phyloP scores from a whole-genome alignment of 2,113 vertebrate genomes.

The Alethe castanea region DNA sequence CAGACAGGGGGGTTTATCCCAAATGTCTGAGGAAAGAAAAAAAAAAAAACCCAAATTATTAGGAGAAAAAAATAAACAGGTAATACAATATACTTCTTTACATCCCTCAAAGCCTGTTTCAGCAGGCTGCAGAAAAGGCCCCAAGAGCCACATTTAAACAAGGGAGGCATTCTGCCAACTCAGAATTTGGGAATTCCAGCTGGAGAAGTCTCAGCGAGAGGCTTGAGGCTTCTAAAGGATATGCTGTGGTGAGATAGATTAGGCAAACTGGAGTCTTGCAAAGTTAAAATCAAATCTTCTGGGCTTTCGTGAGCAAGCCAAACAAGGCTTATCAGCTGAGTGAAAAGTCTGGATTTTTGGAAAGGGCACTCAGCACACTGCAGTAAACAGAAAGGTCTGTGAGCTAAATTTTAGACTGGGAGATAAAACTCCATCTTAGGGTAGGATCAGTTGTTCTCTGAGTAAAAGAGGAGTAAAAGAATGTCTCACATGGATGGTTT shows the following conservation, averaged over 20 bases:
- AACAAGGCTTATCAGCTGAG: neutral
- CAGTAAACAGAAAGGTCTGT: neutral
- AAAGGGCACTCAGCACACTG: neutral
- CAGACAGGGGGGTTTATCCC: neutral
- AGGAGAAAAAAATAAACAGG: slow-evolving; percentile 50
- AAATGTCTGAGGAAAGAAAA: neutral
- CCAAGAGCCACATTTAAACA: slow-evolving; percentile 29
- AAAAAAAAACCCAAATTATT: neutral
- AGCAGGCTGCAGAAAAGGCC: slow-evolving; percentile 39
- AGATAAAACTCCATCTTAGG: neutral
- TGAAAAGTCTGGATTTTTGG: neutral
- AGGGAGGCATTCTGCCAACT: slow-evolving; percentile 26
- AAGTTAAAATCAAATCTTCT: neutral
- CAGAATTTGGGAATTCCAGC: neutral
- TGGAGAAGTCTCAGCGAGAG: slow-evolving; percentile 27
- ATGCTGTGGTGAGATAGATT: slow-evolving; percentile 17
- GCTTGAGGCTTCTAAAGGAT: slow-evolving; percentile 44
- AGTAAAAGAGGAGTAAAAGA: neutral
- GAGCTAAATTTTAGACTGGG: neutral
- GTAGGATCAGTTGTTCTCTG: neutral
- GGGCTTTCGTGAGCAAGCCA: neutral
- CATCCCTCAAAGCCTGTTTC: slow-evolving; percentile 23
- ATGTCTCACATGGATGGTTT: neutral
- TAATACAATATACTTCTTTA: slow-evolving; percentile 56
- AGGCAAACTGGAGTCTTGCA: slow-evolving; percentile 21